Percentiles rank a stretch among this genome's conserved stretches.
Evolutionary conservation across 1,140 invertebrate genomes (phyloP).

Genomic region (Epicauta chinensis): DNA sequence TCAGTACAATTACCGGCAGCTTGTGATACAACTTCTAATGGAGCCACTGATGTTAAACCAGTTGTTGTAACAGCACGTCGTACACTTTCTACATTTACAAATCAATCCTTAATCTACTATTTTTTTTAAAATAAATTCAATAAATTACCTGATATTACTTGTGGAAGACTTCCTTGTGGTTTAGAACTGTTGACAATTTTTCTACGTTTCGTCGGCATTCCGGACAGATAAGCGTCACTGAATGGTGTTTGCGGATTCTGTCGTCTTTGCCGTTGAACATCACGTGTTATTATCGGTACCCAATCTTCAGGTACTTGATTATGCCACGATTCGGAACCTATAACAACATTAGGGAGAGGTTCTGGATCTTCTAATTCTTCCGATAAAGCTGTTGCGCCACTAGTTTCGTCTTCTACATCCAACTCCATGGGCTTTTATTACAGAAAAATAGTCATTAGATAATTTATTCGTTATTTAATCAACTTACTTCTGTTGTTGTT

Average conservation of each 20-base stretch:
- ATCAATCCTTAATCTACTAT: background rate
- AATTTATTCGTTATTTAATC: too few relatives aligned
- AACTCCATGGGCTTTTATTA: constrained; percentile 40
- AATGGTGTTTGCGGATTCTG: constrained; percentile 50
- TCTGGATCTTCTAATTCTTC: constrained; percentile 29
- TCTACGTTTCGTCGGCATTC: constrained; percentile 73
- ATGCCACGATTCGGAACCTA: constrained; percentile 54
- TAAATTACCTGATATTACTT: constrained; percentile 38
- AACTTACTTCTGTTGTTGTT: background rate
- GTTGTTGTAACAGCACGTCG: constrained; percentile 47
- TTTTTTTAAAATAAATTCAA: background rate
- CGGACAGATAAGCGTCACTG: constrained; percentile 77
- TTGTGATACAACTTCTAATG: constrained; percentile 41
- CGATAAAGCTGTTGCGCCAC: background rate
- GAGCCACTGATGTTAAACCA: constrained; percentile 45
- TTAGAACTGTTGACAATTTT: constrained; percentile 56
- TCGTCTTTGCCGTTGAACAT: constrained; percentile 59
- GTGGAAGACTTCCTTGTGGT: constrained; percentile 41
- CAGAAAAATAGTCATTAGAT: too few relatives aligned
- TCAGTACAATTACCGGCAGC: constrained; percentile 40
- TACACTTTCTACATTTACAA: constrained; percentile 44
- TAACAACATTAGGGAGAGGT: constrained; percentile 45
- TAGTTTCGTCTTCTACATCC: constrained; percentile 21
- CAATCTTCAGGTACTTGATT: constrained; percentile 58
- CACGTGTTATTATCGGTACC: constrained; percentile 74